Base-by-base conservation (phyloP, 2,113 vertebrate species). In the Thunnus maccoyii region DNA sequence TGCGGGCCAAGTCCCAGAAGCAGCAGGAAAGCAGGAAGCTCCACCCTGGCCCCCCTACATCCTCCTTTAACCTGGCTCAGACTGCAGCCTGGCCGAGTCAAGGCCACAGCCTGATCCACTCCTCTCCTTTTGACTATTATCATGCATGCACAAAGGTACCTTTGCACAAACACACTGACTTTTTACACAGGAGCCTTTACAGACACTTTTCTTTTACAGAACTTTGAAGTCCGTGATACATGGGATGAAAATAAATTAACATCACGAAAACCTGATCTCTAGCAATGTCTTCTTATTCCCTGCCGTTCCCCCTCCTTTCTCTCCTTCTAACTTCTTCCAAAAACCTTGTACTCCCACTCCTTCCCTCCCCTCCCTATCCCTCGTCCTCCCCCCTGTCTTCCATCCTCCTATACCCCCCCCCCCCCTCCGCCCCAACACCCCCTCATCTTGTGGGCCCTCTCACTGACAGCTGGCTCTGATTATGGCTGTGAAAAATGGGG, bases 391-490 rank as follows among this genome's bases (percentile, higher is more conserved):
- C 71, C 8, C 36, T 41, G 36, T 41, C 36, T 41, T 73, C 62
- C 68, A 50, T 72, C 61, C 69, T 25, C 54, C 61, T 18, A 46
- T 50, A 66, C 81, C 41, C 47, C 51, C 44, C 22, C 2, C 41
- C 68, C 57, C 18, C 16, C 3, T 22, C 10, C 62, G 12, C 27
- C 69, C 47, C 36, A 51, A 16, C 27, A 75, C 84, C 61, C 80
- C 81, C 84, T 84, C 86, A 85, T 85, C 78, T 88, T 81, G 71
- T 81, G 77, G 78, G 86, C 88, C 75, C 87, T 89, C 93, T 92
- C 88, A 86, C 92, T 95, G 94, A 96, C 95, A 96, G 95, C 95
- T 96, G 95, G 94, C 91, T 95, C 94, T 95, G 94, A 95, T 95
- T 95, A 95, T 89, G 91, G 85, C 91, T 91, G 91, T 95, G 92